Evolutionary conservation across 2,113 vertebrate genomes (phyloP), one percentile per base, ranked within the genome.

Genomic region (Pseudorasbora parva): DNA sequence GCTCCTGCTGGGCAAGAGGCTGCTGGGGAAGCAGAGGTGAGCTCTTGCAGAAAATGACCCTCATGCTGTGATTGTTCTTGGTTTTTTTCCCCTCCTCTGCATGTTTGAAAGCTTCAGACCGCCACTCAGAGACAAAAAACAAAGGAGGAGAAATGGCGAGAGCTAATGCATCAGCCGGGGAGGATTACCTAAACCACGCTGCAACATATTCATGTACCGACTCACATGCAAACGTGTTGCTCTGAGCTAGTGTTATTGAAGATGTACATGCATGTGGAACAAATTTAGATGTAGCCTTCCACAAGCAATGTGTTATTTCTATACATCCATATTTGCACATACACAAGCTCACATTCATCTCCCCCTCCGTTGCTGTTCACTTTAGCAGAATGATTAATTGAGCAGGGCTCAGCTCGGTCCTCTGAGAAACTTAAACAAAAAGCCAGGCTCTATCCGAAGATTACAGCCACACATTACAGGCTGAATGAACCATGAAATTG

Each of bases 11-110:
- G 95, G 94, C 92, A 93, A 93, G 94, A 96, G 93, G 92, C 92
- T 86, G 93, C 94, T 95, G 93, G 92, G 95, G 93, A 92, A 90
- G 92, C 89, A 93, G 92, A 95, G 95, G 94, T 95, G 93, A 95
- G 94, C 94, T 97, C 94, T 95, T 94, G 93, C 93, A 96, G 94
- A 96, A 97, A 96, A 96, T 94, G 93, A 95, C 93, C 95, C 94
- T 97, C 94, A 95, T 95, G 93, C 90, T 94, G 95, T 96, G 95
- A 95, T 96, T 96, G 94, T 95, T 83, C 85, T 54, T 82, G 56
- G 27, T 88, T 72, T 72, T 73, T 51, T 93, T 94, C 37, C 37
- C 37, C 37, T 64, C 5, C 41, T 60, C 81, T 51, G 59, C 60
- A 33, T 92, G 94, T 93, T 83, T 92, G 81, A 86, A 83, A 71